Conservation (phyloP, 2,888 invertebrate species). For the Scrobipalpa atriplicella region DNA sequence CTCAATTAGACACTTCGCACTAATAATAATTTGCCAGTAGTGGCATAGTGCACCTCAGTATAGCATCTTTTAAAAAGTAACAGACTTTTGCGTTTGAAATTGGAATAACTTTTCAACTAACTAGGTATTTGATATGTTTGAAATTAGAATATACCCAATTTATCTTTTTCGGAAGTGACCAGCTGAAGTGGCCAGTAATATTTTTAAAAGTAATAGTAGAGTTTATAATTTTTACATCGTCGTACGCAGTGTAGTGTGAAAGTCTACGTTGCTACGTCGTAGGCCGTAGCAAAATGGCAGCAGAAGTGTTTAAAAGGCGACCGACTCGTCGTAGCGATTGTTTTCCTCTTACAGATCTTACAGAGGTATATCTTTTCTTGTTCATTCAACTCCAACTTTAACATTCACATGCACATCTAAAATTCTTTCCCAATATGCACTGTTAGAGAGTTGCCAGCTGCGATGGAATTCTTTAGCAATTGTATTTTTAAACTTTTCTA, state of each 20-base stretch:
- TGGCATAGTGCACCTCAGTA: not conserved
- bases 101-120: too few species aligned
- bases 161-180: too few species aligned
- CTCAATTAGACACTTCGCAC: conserved; percentile 11
- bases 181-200: too few species aligned
- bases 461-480: too few species aligned
- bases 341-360: conserved; percentile 68
- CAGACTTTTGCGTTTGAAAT: too few species aligned
- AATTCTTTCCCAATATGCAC: too few species aligned
- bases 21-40: conserved; percentile 10
- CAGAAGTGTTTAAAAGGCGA: conserved; percentile 45
- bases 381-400: not conserved
- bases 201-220: not conserved
- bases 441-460: too few species aligned
- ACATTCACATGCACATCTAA: too few species aligned
- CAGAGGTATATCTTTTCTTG: conserved; percentile 51
- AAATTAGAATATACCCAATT: too few species aligned
- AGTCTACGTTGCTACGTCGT: not conserved
- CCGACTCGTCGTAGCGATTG: conserved; percentile 56
- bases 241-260: not conserved
- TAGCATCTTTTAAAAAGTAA: not conserved
- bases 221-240: too few species aligned
- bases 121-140: too few species aligned
- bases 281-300: not conserved
- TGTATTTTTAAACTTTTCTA: too few species aligned